phyloP scores from a whole-genome alignment of 2,113 vertebrate species.

The Jaculus jaculus region DNA sequence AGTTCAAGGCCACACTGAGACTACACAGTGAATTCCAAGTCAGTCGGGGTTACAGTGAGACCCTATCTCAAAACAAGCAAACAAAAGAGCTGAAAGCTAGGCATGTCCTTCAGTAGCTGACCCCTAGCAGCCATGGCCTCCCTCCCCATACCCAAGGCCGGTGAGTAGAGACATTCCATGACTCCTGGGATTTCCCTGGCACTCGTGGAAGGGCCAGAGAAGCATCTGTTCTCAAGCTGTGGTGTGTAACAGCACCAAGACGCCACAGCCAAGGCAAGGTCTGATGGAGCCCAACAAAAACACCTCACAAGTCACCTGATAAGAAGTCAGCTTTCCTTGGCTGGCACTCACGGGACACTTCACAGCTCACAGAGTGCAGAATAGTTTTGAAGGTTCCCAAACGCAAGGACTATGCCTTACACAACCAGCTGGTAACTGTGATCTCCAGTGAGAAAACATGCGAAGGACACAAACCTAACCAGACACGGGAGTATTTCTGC shows the following conservation, averaged over 20 bases:
- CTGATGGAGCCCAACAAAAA: background rate
- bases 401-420: background rate
- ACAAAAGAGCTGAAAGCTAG: background rate
- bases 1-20: too few relatives aligned
- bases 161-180: background rate
- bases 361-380: background rate
- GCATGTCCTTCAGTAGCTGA: too few relatives aligned
- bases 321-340: background rate
- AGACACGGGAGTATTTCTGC: rapidly evolving
- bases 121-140: background rate
- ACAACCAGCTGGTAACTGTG: background rate
- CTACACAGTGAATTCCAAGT: too few relatives aligned
- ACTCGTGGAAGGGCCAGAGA: rapidly evolving
- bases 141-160: background rate
- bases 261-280: too few relatives aligned
- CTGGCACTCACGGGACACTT: background rate
- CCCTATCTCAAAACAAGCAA: too few relatives aligned
- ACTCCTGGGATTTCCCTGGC: background rate
- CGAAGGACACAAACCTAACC: background rate
- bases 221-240: rapidly evolving
- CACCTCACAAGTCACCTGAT: background rate
- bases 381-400: background rate
- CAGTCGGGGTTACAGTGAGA: too few relatives aligned
- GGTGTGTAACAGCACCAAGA: background rate
- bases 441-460: background rate